Base-by-base conservation (phyloP, 2,888 invertebrate species). In the Ormyrus nitidulus region DNA sequence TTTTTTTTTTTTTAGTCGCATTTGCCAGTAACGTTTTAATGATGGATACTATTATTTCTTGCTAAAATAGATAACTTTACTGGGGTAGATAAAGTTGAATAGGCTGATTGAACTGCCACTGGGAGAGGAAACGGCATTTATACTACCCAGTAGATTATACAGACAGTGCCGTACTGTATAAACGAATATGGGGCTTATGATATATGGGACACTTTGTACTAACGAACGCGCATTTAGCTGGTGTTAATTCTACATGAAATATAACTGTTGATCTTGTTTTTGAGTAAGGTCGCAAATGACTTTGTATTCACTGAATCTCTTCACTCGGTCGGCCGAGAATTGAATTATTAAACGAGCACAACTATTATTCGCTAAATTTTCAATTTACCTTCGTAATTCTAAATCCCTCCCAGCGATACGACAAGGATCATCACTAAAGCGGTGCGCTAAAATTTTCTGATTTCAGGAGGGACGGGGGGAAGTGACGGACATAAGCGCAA, bases 401-500 rank as follows among this genome's bases (percentile, higher is more conserved):
- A 34, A 34, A 34, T 34, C 4, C 34, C 34, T 34, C 34, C 34
- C 34, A 0, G 4, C 34, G 0, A 19, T 19, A 59, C 10, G 53
- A 0, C 8, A 0, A 6, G 1, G 9, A 59, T 9, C 59, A 34
- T 5, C 10, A 34, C 58, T 75, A 56, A 66, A 59, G 13, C 49
- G 7, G 48, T 3, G 19, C 64, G 10, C 19, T 70, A 7, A 61
- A 66, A 68, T 73, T 79, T 73, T 77, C 8, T 74, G 69, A 71
- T 91, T 89, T n/a, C 90, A 96, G 96, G 96, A 96, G 73, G 81
- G 93, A 96, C 96, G 96, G 92, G 95, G 96, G 93, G 96, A 96
- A 93, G 95, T 96, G 93, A 95, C 96, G 93, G 96, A 96, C 93
- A 94, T 96, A 93, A 96, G 96, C 92, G 96, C 96, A 91, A 96